Evolutionary conservation across 2,888 invertebrate genomes (phyloP), one percentile per base, ranked within the genome.

Genomic region (Meghimatium bilineatum): DNA sequence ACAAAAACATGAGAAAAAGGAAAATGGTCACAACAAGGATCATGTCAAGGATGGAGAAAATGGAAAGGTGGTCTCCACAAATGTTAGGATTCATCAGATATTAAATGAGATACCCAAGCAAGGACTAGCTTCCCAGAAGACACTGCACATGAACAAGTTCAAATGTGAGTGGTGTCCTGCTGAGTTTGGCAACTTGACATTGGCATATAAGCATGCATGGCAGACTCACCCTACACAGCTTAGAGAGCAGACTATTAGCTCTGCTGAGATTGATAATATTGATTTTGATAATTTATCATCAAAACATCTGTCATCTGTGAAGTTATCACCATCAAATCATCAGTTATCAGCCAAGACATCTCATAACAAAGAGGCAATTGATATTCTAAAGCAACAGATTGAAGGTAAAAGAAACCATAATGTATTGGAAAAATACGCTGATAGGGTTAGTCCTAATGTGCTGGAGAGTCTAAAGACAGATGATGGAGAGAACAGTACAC

Each of bases 91-190:
- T 75, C 78, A 75, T 56, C 66, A 76, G 63, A 80, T 75, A 32
- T 38, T 77, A n/a, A 49, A 29, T 34, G 76, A 83, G n/a, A 60
- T 66, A 36, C 84, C 76, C 71, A 86, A 60, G 82, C 80, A 85
- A 82, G 34, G 78, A 80, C 6, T 44, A 26, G 32, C 36, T 6
- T 26, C 44, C 36, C 72, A 76, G 17, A 69, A 77, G 63, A 26
- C 44, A 32, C n/a, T 44, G 34, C 32, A 44, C 56, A 29, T n/a
- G 36, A 71, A 32, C 60, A 81, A 80, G 79, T 86, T 85, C 56
- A 88, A 88, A 17, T 92, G 92, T 89, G 91, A 92, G 84, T 92
- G 92, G 92, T 92, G 92, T 85, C 83, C 87, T 20, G 89, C 90
- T 26, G 89, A 89, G 56, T 91, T 91, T 81, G 89, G 89, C 20